phyloP scores from a whole-genome alignment of 2,888 invertebrate species.

The Erebia ligea region DNA sequence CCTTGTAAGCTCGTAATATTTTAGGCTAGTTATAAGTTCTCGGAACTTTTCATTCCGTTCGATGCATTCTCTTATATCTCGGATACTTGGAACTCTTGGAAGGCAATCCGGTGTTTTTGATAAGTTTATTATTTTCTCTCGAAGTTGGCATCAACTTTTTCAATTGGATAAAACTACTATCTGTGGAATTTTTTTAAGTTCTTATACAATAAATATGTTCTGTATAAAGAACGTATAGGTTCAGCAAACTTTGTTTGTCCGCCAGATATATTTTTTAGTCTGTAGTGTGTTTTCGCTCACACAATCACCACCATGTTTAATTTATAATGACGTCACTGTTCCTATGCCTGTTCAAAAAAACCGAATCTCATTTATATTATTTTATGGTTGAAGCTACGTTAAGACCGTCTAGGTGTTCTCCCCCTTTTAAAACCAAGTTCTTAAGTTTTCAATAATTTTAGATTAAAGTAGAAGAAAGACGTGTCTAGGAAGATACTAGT shows the following conservation, averaged over 20 bases:
- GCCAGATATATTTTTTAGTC: too few species aligned
- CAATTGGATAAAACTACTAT: conserved; percentile 26
- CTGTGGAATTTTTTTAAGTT: background rate
- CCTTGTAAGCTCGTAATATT: conserved; percentile 35
- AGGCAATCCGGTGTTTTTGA: conserved; percentile 51
- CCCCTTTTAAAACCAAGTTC: conserved; percentile 4
- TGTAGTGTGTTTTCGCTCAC: too few species aligned
- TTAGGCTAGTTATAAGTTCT: conserved; percentile 60
- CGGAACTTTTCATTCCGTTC: conserved; percentile 51
- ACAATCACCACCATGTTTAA: too few species aligned
- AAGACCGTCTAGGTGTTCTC: background rate
- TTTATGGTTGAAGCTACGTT: background rate
- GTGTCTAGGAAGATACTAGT: conserved; percentile 20
- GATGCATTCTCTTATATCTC: conserved; percentile 69
- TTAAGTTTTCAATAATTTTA: conserved; percentile 17
- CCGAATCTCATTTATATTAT: background rate
- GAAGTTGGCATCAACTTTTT: conserved; percentile 52
- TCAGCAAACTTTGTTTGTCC: background rate
- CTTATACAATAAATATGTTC: background rate
- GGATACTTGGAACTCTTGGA: conserved; percentile 53
- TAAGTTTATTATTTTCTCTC: conserved; percentile 74
- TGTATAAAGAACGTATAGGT: background rate
- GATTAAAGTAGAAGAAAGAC: conserved; percentile 22
- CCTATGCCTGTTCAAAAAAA: too few species aligned
- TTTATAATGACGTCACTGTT: too few species aligned